These are phyloP conservation scores for Nomia melanderi DNA, from an alignment of 1,140 invertebrate genomes.

Conservation along the genomic window DNA sequence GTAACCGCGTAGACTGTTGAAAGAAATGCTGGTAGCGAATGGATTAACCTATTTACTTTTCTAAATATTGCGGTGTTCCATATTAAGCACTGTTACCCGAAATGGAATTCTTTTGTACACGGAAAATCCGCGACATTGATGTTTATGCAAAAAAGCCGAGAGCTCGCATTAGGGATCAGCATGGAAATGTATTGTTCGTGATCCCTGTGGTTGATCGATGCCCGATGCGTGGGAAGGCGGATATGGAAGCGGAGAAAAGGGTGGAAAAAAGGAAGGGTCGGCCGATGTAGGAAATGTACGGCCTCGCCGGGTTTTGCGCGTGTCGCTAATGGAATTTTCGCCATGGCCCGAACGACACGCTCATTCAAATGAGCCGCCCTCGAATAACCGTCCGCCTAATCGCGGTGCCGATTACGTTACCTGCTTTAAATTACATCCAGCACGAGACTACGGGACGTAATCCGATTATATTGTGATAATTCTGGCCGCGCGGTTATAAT, in stretches of 20 bases:
- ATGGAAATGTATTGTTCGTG: neutral
- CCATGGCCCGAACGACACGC: constrained; percentile 21
- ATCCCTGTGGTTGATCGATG: constrained; percentile 19
- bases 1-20: too few relatives aligned
- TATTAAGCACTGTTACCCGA: too few relatives aligned
- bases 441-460: constrained; percentile 45
- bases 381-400: constrained; percentile 37
- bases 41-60: too few relatives aligned
- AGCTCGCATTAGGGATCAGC: neutral
- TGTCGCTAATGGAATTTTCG: constrained; percentile 49
- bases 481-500: constrained; percentile 41
- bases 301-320: constrained; percentile 10
- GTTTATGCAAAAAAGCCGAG: constrained; percentile 21
- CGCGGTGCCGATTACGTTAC: constrained; percentile 36
- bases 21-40: too few relatives aligned
- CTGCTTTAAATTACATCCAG: constrained; percentile 49
- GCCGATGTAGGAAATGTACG: neutral
- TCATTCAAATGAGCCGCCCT: constrained; percentile 54
- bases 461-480: constrained; percentile 50
- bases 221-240: constrained; percentile 10
- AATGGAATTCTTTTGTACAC: too few relatives aligned
- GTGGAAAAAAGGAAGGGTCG: neutral
- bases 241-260: neutral
- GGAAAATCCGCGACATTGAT: neutral
- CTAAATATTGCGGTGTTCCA: too few relatives aligned